These are phyloP conservation scores for Lepidurus apus DNA, from an alignment of 1,140 invertebrate genomes.

Conservation along the genomic window DNA sequence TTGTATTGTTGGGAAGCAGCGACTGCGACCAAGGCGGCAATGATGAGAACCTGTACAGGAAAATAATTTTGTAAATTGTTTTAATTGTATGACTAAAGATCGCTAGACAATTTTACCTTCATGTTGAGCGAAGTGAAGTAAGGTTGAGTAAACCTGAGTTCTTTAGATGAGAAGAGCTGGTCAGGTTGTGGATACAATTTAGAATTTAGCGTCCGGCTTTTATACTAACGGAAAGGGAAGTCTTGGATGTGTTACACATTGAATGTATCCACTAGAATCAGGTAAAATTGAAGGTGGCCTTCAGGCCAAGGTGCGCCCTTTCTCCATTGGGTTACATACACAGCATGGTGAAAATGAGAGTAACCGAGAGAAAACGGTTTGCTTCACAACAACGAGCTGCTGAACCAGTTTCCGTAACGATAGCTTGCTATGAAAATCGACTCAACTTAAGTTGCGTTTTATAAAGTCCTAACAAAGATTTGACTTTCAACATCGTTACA, in stretches of 20 bases:
- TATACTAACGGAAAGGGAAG: conserved; percentile 13
- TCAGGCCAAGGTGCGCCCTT: conserved; percentile 12
- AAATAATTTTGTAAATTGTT: not conserved
- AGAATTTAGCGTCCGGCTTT: not conserved
- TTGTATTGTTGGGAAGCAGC: conserved; percentile 28
- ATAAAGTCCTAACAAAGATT: no score
- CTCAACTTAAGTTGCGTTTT: no score
- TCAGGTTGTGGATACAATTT: not conserved
- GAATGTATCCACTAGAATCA: not conserved
- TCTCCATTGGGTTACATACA: not conserved
- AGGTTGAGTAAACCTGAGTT: not conserved
- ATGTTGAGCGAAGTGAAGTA: not conserved
- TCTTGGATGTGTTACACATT: not conserved
- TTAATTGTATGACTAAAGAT: not conserved
- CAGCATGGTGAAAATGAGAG: not conserved
- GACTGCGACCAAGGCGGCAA: conserved; percentile 26
- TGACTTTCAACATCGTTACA: no score
- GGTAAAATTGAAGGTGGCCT: not conserved
- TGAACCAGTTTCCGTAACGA: not conserved
- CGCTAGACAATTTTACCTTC: not conserved
- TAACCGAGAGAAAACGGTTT: not conserved
- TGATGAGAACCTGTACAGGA: conserved; percentile 17
- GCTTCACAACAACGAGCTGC: not conserved
- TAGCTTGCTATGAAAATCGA: no score
- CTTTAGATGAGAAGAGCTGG: not conserved